phyloP scores from a whole-genome alignment of 1,140 invertebrate species.

The Argopecten irradians region DNA sequence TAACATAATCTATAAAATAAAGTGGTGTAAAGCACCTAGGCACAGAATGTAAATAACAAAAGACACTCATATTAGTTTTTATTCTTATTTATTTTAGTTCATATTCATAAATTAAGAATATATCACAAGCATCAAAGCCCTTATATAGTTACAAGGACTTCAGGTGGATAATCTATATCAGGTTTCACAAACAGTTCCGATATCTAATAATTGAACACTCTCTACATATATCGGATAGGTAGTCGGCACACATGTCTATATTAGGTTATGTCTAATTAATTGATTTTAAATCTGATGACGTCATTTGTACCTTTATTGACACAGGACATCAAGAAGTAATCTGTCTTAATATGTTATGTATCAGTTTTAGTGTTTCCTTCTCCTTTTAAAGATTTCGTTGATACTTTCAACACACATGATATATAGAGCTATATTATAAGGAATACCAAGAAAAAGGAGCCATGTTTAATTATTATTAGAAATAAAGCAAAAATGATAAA shows the following conservation, averaged over 20 bases:
- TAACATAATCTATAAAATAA: too few relatives aligned
- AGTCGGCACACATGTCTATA: background rate
- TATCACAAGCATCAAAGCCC: background rate
- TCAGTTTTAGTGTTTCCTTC: background rate
- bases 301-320: background rate
- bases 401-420: background rate
- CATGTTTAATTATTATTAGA: background rate
- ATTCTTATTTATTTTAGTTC: background rate
- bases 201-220: background rate
- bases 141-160: background rate
- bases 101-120: background rate
- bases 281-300: background rate
- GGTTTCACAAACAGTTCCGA: background rate
- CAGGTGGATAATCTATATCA: background rate
- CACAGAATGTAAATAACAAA: background rate
- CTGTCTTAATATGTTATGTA: background rate
- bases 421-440: background rate
- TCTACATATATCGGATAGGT: background rate
- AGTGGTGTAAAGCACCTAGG: too few relatives aligned
- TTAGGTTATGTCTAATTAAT: background rate
- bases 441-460: background rate
- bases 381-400: background rate
- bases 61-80: background rate
- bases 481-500: background rate
- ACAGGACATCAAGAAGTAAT: background rate